Evolutionary conservation across 2,797 vertebrate genomes (phyloP).

Genomic region (Eupleurogrammus muticus): DNA sequence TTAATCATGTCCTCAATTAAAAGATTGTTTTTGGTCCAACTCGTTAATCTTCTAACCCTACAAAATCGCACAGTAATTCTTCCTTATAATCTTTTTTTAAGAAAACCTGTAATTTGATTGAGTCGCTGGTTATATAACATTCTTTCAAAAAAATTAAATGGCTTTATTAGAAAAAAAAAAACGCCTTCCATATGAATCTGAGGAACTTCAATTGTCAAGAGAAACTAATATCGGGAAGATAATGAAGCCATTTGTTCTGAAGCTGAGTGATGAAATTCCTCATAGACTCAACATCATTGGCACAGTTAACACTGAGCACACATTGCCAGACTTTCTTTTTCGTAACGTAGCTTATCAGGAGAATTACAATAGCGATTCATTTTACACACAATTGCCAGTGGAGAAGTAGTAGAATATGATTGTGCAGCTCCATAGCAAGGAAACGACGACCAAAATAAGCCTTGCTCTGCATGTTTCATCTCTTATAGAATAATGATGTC

Average conservation of each 20-base stretch:
- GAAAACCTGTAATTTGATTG: neutral
- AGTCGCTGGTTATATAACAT: neutral
- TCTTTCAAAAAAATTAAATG: neutral
- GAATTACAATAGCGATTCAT: conserved; percentile 52
- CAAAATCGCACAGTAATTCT: neutral
- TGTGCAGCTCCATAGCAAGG: conserved; percentile 18
- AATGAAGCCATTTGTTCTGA: conserved; percentile 41
- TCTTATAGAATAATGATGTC: conserved; percentile 35
- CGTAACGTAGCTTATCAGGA: conserved; percentile 51
- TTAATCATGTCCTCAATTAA: neutral
- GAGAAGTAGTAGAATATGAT: conserved; percentile 17
- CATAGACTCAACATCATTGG: conserved; percentile 60
- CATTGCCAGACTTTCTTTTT: conserved; percentile 42
- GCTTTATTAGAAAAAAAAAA: neutral
- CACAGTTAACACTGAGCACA: conserved; percentile 46
- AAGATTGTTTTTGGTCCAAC: neutral
- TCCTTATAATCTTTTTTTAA: neutral
- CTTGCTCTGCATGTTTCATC: conserved; percentile 38
- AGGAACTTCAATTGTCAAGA: conserved; percentile 13
- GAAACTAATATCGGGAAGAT: conserved; percentile 13
- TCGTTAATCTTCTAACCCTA: neutral
- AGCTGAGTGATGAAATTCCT: conserved; percentile 60
- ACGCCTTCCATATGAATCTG: conserved; percentile 24
- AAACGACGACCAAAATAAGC: conserved; percentile 20
- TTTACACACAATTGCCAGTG: conserved; percentile 37